Evolutionary conservation across 1,140 invertebrate species (phyloP), one percentile per base, ranked within the genome.

Genomic region (Thereuonema tuberculata): DNA sequence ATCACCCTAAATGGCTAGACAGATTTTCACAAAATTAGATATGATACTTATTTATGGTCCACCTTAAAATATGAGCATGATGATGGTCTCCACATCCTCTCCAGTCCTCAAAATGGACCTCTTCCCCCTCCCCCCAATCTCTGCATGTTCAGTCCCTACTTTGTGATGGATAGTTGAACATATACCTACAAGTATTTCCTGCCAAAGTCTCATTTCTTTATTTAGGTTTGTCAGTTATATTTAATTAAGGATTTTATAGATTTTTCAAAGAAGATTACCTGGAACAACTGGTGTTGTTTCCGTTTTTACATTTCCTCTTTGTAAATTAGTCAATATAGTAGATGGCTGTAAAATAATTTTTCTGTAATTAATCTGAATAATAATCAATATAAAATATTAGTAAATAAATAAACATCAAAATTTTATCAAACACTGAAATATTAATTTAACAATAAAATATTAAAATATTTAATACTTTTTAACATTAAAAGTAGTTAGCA

Each of bases 311-410:
- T 84, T 84, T 15, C 83, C 82, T 67, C 83, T 72, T 74, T 84
- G 82, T 50, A 84, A 70, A 71, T 84, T 84, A 21, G 83, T 84
- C 47, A 84, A 74, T 25, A 84, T 75, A n/a, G 82, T 84, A 28
- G 78, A 75, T 29, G 80, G 77, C 78, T 81, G 26, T 59, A 63
- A 54, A 50, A 54, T 55, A 17, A 62, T 17, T 17, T 5, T 9
- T 17, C 17, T 37, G 31, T 37, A 9, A 37, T 5, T 37, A n/a
- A n/a, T n/a, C n/a, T n/a, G n/a, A n/a, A n/a, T n/a, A n/a, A n/a
- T n/a, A n/a, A n/a, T n/a, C n/a, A n/a, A n/a, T n/a, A n/a, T n/a
- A n/a, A n/a, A n/a, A n/a, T n/a, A n/a, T n/a, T n/a, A n/a, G n/a
- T 37, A 37, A 9, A 37, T 17, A 37, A 17, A 17, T 5, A 9